Percentiles rank a stretch among this genome's conserved stretches.
Evolutionary conservation across 2,797 vertebrate genomes (phyloP).

Genomic region (Acridotheres tristis): DNA sequence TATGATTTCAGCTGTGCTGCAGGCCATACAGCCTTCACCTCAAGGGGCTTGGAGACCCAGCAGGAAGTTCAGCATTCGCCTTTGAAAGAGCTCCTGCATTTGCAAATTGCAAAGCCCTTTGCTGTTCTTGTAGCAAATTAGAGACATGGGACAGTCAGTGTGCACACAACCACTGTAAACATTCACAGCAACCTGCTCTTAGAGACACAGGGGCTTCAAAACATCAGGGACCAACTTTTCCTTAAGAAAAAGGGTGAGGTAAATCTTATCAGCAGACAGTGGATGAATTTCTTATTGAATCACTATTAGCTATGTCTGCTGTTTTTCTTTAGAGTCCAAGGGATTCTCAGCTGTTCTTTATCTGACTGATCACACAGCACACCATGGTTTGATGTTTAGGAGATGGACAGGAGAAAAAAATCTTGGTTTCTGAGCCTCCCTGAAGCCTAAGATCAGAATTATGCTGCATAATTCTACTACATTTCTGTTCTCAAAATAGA

Average conservation of each 20-base stretch:
- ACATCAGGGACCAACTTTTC: neutral
- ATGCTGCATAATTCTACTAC: neutral
- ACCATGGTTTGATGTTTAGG: neutral
- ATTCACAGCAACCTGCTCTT: neutral
- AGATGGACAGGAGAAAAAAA: neutral
- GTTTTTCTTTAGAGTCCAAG: neutral
- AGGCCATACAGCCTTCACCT: neutral
- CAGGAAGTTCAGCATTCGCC: neutral
- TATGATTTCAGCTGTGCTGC: neutral
- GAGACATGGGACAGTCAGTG: neutral
- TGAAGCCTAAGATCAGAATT: neutral
- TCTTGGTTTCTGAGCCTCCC: neutral
- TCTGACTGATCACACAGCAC: neutral
- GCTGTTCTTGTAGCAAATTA: neutral
- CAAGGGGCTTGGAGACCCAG: neutral
- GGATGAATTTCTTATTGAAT: neutral
- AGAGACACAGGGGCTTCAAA: neutral
- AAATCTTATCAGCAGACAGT: neutral
- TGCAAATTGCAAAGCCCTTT: neutral
- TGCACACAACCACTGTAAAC: accelerated
- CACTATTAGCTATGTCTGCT: neutral
- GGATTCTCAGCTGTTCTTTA: neutral
- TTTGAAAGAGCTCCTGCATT: neutral
- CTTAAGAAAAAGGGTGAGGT: neutral
- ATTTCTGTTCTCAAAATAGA: neutral